Evolutionary conservation across 1,140 invertebrate genomes (phyloP).

Genomic region (Leucophenga varia): DNA sequence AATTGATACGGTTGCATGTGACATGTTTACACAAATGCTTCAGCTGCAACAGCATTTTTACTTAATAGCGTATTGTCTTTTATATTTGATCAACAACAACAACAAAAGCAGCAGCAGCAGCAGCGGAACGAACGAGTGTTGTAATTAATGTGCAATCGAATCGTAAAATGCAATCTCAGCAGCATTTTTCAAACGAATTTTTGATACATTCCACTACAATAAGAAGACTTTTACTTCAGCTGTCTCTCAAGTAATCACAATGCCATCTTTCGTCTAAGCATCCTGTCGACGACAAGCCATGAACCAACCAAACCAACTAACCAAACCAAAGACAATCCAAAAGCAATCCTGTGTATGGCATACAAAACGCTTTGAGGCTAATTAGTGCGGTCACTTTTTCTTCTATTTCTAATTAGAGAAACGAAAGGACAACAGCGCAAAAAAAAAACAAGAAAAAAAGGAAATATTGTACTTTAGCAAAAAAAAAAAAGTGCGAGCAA

Average conservation of each 20-base stretch:
- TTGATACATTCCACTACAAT: too few relatives aligned
- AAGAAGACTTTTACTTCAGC: not conserved
- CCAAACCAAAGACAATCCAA: conserved; percentile 52
- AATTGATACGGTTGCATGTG: conserved; percentile 52
- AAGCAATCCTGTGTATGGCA: conserved; percentile 26
- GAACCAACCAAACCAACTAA: too few relatives aligned
- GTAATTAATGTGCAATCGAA: conserved; percentile 34
- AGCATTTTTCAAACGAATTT: too few relatives aligned
- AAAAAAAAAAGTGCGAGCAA: too few relatives aligned
- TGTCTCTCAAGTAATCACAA: not conserved
- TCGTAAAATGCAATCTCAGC: too few relatives aligned
- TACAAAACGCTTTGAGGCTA: conserved; percentile 49
- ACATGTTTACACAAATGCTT: conserved; percentile 50
- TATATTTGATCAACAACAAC: too few relatives aligned
- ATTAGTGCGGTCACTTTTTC: conserved; percentile 43
- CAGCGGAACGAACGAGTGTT: conserved; percentile 15
- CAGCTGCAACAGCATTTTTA: conserved; percentile 21
- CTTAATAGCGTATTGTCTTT: too few relatives aligned
- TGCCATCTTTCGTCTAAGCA: not conserved
- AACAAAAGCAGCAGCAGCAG: not conserved
- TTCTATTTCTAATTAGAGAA: conserved; percentile 27
- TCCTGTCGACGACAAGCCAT: too few relatives aligned
- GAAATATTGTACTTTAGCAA: too few relatives aligned
- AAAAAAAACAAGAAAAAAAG: too few relatives aligned
- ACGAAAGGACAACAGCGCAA: too few relatives aligned